Percentiles rank a stretch among this genome's conserved stretches.
These are phyloP conservation scores for Cairina moschata DNA, from an alignment of 2,113 vertebrate genomes.

Conservation along the genomic window DNA sequence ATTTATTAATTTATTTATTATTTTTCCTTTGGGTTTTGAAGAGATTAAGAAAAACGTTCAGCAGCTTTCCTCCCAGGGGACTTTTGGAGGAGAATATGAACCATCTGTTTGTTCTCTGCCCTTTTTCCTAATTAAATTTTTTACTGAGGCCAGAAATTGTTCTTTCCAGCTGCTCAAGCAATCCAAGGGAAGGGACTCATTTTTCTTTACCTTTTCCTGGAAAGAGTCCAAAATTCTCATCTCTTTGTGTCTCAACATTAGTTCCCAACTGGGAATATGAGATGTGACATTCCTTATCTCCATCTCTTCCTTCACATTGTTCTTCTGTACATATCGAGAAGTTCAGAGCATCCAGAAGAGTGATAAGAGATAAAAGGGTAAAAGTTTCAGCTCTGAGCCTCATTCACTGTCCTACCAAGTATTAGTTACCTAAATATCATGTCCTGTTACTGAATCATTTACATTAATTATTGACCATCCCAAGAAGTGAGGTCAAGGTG, in stretches of 20 bases:
- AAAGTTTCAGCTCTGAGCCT: not conserved
- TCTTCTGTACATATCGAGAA: not conserved
- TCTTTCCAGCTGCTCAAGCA: not conserved
- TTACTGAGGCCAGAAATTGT: not conserved
- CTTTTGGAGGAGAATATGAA: not conserved
- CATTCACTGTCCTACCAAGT: not conserved
- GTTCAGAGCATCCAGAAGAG: not conserved
- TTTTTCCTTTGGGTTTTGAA: constrained; percentile 1
- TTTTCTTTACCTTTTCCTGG: not conserved
- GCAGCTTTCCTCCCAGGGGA: not conserved
- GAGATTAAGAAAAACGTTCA: not conserved
- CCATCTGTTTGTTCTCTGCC: not conserved
- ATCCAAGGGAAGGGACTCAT: not conserved
- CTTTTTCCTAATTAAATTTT: not conserved
- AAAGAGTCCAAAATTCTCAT: not conserved
- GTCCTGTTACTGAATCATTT: not conserved
- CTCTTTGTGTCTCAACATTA: not conserved
- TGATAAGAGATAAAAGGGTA: not conserved
- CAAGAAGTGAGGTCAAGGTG: not conserved
- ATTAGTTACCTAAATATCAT: not conserved
- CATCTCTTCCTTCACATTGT: not conserved
- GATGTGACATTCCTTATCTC: not conserved
- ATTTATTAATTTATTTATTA: not conserved
- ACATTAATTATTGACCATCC: not conserved
- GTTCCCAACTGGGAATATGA: not conserved